A percentile compares a stretch with the other conserved stretches of the same genome.
These are phyloP conservation scores for Erpobdella octoculata DNA, from an alignment of 2,888 invertebrate genomes.

Conservation along the genomic window DNA sequence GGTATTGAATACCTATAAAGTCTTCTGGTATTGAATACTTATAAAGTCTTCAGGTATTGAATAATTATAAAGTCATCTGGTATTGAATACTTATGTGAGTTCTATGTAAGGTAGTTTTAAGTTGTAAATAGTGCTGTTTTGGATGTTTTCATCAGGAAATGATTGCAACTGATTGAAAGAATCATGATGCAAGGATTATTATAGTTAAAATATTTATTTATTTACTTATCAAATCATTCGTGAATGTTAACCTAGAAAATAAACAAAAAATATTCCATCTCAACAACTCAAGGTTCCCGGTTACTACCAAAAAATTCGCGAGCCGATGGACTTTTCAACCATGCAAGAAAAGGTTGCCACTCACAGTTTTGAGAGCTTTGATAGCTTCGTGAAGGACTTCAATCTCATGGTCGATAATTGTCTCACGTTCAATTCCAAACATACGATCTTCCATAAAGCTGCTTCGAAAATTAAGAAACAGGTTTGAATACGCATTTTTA, in stretches of 20 bases:
- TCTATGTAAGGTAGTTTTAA: too few relatives aligned
- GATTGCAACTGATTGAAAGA: background rate
- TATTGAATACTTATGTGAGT: too few relatives aligned
- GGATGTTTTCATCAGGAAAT: background rate
- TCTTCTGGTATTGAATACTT: too few relatives aligned
- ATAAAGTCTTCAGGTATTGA: too few relatives aligned
- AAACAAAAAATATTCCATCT: background rate
- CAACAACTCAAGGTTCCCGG: slow-evolving; percentile 63
- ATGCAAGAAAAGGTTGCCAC: slow-evolving; percentile 62
- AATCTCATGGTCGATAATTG: slow-evolving; percentile 93
- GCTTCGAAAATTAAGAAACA: slow-evolving; percentile 80
- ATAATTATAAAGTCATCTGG: too few relatives aligned
- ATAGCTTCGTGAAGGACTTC: slow-evolving; percentile 79
- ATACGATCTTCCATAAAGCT: slow-evolving; percentile 85
- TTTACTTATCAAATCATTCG: background rate
- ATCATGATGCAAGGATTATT: background rate
- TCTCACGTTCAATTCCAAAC: slow-evolving; percentile 84
- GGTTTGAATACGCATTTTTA: slow-evolving; percentile 39
- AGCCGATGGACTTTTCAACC: slow-evolving; percentile 81
- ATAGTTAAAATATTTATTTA: background rate
- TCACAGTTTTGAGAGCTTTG: slow-evolving; percentile 56
- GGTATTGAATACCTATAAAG: too few relatives aligned
- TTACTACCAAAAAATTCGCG: slow-evolving; percentile 73
- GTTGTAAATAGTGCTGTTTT: too few relatives aligned
- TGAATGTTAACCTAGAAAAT: background rate